Conservation (phyloP, 2,113 vertebrate species). For the Gallinago undulata region DNA sequence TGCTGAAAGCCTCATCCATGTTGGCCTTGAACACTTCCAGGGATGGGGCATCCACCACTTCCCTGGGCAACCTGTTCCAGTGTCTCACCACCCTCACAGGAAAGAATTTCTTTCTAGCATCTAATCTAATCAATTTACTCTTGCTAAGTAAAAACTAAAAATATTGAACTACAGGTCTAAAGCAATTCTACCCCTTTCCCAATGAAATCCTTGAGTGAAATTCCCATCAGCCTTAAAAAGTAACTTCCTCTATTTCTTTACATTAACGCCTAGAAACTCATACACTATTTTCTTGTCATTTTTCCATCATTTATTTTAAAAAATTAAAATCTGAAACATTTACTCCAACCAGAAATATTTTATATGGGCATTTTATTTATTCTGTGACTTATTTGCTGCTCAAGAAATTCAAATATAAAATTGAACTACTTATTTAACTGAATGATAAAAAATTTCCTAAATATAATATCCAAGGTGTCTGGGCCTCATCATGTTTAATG, state of each 20-base stretch:
- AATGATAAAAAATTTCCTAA: not conserved
- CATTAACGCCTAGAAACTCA: not conserved
- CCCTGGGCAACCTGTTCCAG: too few relatives aligned
- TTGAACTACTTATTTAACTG: not conserved
- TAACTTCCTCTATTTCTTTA: not conserved
- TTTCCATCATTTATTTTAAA: not conserved
- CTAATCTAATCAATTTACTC: too few relatives aligned
- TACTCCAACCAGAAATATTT: not conserved
- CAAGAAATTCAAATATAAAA: not conserved
- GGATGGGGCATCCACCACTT: too few relatives aligned
- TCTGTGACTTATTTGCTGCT: not conserved
- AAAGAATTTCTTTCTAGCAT: too few relatives aligned
- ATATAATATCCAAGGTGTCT: not conserved
- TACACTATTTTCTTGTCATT: not conserved
- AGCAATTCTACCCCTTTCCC: not conserved
- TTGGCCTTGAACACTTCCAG: too few relatives aligned
- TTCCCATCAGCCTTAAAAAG: not conserved
- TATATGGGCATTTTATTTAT: not conserved
- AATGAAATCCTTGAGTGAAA: not conserved
- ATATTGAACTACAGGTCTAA: not conserved
- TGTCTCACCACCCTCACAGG: too few relatives aligned
- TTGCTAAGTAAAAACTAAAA: not conserved
- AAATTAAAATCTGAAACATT: not conserved
- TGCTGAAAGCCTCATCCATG: too few relatives aligned
- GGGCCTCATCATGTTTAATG: not conserved